phyloP scores from a whole-genome alignment of 2,113 vertebrate genomes.

The Cettia cetti region DNA sequence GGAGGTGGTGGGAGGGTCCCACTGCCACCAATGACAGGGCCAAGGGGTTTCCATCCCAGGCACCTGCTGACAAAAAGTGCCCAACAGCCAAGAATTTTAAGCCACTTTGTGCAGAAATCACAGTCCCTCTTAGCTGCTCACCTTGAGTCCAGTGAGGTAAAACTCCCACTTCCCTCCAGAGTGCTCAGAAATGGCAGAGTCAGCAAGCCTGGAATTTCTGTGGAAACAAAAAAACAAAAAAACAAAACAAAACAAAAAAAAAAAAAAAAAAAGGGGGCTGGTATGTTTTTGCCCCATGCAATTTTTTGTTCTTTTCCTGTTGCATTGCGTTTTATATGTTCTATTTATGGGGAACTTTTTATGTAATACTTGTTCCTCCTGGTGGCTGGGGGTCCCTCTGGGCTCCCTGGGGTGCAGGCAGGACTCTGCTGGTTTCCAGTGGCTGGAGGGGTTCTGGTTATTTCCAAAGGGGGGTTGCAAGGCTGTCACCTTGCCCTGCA shows the following conservation, averaged over 20 bases:
- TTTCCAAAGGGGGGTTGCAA: neutral
- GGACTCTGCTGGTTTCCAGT: neutral
- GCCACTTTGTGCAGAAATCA: neutral
- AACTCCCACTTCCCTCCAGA: neutral
- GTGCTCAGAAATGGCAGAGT: neutral
- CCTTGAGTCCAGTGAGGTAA: neutral
- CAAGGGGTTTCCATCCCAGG: neutral
- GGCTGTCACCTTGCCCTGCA: neutral
- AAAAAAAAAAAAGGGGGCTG: neutral
- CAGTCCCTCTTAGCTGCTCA: neutral
- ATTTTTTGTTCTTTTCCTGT: neutral
- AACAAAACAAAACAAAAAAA: neutral
- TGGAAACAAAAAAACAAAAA: neutral
- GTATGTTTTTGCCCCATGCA: accelerated
- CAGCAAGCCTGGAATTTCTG: neutral
- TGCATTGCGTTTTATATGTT: neutral
- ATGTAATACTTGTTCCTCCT: neutral
- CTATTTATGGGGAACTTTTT: accelerated
- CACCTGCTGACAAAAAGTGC: neutral
- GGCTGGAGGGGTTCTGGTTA: neutral
- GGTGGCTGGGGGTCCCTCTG: neutral
- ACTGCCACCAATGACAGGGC: neutral
- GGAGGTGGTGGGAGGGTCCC: neutral
- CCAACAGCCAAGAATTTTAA: neutral
- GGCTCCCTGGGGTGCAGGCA: neutral